A percentile compares a stretch with the other conserved stretches of the same genome.
Conservation (phyloP, 2,113 vertebrate genomes). For the Onychorhynchus coronatus region DNA sequence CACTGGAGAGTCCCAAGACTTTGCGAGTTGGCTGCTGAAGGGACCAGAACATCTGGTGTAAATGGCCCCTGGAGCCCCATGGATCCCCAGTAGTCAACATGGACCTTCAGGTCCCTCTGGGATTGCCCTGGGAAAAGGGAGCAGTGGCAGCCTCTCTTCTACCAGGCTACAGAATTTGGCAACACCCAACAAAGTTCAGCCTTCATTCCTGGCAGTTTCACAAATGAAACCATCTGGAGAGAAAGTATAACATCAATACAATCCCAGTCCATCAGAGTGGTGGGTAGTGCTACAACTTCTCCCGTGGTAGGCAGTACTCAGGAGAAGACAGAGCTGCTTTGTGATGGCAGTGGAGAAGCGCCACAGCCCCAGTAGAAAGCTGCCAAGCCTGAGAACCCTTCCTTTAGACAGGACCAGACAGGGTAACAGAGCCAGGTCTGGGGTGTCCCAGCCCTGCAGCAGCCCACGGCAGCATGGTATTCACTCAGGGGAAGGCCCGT, state of each 20-base stretch:
- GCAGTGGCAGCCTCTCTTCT: accelerated
- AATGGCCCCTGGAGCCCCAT: background rate
- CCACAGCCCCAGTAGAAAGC: background rate
- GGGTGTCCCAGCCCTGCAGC: background rate
- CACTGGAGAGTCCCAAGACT: background rate
- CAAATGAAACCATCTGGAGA: background rate
- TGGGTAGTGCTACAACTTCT: background rate
- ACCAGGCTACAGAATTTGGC: background rate
- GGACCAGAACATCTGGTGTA: background rate
- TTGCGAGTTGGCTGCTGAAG: background rate
- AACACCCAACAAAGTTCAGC: background rate
- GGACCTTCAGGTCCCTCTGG: background rate
- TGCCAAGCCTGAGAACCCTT: background rate
- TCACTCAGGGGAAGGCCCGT: accelerated
- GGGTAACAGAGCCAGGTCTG: background rate
- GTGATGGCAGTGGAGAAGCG: background rate
- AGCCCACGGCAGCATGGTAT: accelerated
- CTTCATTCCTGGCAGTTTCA: background rate
- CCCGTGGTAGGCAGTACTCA: too few species aligned
- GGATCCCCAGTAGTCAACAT: accelerated
- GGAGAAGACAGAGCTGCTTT: background rate
- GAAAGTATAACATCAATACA: background rate
- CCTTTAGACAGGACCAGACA: accelerated
- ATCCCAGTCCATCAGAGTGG: background rate
- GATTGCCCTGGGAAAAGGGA: background rate